Evolutionary conservation across 1,140 invertebrate genomes (phyloP).

Genomic region (Aethina tumida): DNA sequence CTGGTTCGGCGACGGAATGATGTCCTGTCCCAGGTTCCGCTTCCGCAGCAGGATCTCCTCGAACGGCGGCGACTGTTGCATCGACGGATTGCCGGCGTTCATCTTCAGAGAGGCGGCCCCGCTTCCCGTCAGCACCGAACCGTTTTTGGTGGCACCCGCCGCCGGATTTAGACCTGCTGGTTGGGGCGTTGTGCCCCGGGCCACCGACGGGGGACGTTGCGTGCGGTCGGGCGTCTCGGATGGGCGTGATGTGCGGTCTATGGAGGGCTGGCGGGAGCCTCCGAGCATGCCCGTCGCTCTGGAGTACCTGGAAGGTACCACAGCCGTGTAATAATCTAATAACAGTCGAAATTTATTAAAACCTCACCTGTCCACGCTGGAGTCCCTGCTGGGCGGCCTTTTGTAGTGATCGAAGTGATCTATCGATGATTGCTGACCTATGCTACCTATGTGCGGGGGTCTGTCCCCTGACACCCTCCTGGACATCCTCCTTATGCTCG

Average conservation of each 20-base stretch:
- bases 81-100: slow-evolving; percentile 9
- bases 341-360: neutral
- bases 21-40: slow-evolving; percentile 73
- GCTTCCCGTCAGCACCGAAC: slow-evolving; percentile 40
- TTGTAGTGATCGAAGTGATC: slow-evolving; percentile 88
- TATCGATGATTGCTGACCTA: slow-evolving; percentile 46
- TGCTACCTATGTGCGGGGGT: slow-evolving; percentile 42
- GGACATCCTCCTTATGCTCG: slow-evolving; percentile 36
- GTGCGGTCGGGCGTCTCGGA: slow-evolving; percentile 39
- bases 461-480: slow-evolving; percentile 39
- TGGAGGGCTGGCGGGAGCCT: slow-evolving; percentile 64
- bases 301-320: slow-evolving; percentile 41
- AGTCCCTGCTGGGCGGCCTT: slow-evolving; percentile 75
- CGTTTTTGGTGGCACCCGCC: slow-evolving; percentile 35
- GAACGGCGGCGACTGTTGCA: slow-evolving; percentile 46
- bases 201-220: slow-evolving; percentile 28
- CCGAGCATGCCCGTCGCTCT: slow-evolving; percentile 46
- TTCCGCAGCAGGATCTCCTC: slow-evolving; percentile 72
- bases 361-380: slow-evolving; percentile 62
- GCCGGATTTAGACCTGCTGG: slow-evolving; percentile 24
- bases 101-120: slow-evolving; percentile 22
- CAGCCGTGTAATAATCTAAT: neutral
- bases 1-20: slow-evolving; percentile 70
- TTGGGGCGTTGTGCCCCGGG: slow-evolving; percentile 36
- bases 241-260: slow-evolving; percentile 47